These are phyloP conservation scores for Drosophila sulfurigaster DNA, from an alignment of 1,140 invertebrate species.

Conservation along the genomic window DNA sequence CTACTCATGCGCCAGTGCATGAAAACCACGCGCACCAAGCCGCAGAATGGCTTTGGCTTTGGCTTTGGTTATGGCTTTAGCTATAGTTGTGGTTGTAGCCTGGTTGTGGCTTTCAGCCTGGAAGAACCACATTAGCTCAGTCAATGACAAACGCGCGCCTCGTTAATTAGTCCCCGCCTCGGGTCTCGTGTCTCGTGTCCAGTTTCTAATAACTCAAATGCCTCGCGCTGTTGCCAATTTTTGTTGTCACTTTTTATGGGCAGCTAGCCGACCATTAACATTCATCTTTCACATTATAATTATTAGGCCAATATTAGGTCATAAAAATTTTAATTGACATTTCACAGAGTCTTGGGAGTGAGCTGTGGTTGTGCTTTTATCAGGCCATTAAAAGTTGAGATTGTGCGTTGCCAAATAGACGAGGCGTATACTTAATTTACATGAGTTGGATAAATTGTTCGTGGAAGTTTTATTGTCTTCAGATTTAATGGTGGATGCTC, in stretches of 20 bases:
- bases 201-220: constrained; percentile 66
- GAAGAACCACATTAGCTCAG: constrained; percentile 53
- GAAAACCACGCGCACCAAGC: constrained; percentile 58
- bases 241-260: constrained; percentile 50
- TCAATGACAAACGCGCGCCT: constrained; percentile 43
- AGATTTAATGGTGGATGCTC: neutral
- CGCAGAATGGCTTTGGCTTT: constrained; percentile 62
- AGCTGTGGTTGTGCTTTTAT: constrained; percentile 7
- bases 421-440: constrained; percentile 10
- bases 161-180: constrained; percentile 63
- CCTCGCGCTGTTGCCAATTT: constrained; percentile 36
- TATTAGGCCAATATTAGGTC: constrained; percentile 70
- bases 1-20: constrained; percentile 63
- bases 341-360: constrained; percentile 10
- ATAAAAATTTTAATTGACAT: constrained; percentile 71
- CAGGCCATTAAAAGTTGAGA: constrained; percentile 26
- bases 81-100: neutral
- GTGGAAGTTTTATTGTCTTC: neutral
- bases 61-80: constrained; percentile 26
- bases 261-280: constrained; percentile 52
- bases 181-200: constrained; percentile 11
- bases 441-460: neutral
- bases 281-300: constrained; percentile 64
- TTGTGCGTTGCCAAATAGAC: constrained; percentile 13
- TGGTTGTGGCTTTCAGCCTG: constrained; percentile 21